phyloP scores from a whole-genome alignment of 1,140 invertebrate species.

The Pseudomyrmex concolor region DNA sequence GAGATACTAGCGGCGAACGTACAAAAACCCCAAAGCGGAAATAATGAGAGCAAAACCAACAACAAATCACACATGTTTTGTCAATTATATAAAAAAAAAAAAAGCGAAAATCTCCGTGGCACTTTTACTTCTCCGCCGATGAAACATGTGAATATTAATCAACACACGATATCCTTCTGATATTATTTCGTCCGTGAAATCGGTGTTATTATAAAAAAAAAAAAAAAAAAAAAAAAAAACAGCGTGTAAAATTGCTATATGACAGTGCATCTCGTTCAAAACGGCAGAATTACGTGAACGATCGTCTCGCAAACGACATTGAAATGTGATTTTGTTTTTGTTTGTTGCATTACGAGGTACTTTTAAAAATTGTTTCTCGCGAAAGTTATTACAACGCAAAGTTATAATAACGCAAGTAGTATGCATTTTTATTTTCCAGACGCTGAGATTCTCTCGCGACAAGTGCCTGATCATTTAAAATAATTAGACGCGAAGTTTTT shows the following conservation, averaged over 20 bases:
- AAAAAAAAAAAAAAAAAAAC: neutral
- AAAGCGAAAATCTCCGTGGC: neutral
- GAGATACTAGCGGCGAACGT: conserved; percentile 29
- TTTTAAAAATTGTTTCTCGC: neutral
- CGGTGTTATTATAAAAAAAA: neutral
- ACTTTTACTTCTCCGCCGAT: neutral
- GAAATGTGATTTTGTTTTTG: neutral
- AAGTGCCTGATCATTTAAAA: too few species aligned
- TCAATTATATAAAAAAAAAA: conserved; percentile 16
- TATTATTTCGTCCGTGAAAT: conserved; percentile 4
- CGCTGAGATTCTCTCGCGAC: too few species aligned
- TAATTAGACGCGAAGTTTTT: neutral
- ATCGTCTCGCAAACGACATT: conserved; percentile 47
- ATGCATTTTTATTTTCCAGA: neutral
- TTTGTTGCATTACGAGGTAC: neutral
- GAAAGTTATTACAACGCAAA: neutral
- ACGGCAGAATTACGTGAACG: conserved; percentile 16
- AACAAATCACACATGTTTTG: neutral
- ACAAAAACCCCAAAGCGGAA: conserved; percentile 23
- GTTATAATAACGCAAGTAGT: too few species aligned
- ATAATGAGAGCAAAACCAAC: neutral
- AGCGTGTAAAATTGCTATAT: neutral
- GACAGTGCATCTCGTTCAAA: neutral
- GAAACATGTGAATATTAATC: neutral
- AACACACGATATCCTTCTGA: neutral